Evolutionary conservation across 2,888 invertebrate species (phyloP).

Genomic region (Limnephilus auricula): DNA sequence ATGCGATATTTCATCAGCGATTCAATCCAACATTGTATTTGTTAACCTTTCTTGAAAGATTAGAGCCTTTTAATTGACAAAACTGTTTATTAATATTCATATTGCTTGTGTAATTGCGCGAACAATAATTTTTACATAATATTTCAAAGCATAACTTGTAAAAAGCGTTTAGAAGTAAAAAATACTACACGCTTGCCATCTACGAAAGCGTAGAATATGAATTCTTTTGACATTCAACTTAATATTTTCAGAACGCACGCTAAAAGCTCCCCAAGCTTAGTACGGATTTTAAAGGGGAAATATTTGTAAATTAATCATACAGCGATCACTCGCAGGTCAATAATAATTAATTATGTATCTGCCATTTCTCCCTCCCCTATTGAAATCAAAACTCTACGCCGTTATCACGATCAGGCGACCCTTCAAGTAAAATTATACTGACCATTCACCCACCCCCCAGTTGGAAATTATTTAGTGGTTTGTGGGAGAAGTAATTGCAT

Average conservation of each 20-base stretch:
- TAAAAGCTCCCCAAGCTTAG: neutral
- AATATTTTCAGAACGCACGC: neutral
- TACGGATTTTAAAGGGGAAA: neutral
- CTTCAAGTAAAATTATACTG: neutral
- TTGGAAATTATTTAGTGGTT: neutral
- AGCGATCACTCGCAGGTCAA: constrained; percentile 2
- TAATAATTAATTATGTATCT: neutral
- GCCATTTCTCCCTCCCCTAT: neutral
- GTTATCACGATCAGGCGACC: neutral
- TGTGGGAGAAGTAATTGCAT: neutral
- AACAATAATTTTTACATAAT: no score
- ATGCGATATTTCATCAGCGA: no score
- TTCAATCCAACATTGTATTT: no score
- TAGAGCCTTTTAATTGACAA: no score
- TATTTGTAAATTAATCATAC: constrained; percentile 2
- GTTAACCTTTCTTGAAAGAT: no score
- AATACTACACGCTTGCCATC: no score
- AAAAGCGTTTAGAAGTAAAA: no score
- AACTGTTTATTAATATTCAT: no score
- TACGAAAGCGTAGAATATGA: no score
- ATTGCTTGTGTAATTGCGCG: no score
- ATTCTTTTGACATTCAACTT: no score
- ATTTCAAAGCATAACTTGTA: no score
- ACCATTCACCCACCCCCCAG: neutral
- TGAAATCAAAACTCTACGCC: neutral